Evolutionary conservation across 2,113 vertebrate genomes (phyloP), one percentile per base, ranked within the genome.

Genomic region (Pleuronectes platessa): DNA sequence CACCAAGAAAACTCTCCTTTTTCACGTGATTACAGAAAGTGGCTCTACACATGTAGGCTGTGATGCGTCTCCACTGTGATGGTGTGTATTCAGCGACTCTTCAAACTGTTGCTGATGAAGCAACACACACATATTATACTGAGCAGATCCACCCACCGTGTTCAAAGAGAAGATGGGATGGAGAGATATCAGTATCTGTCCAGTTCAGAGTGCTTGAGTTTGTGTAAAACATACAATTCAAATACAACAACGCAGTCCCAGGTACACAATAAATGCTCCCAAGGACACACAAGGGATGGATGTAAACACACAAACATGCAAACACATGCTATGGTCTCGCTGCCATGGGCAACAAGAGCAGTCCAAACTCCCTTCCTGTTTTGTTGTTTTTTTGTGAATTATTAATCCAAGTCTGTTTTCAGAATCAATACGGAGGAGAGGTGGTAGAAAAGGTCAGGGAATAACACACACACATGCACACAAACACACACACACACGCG

Each of bases 401-500:
- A 87, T 87, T 86, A 86, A 89, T 80, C 60, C 58, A 74, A 80
- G 78, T 86, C 77, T 85, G 72, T 84, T 90, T 87, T 84, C 42
- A 83, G 72, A 84, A 88, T 91, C 86, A 87, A 75, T 76, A 78
- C 49, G 37, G 68, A 78, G 66, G 71, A 76, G 73, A 84, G 71
- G 76, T 58, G 68, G 78, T 13, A 73, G 75, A 77, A 88, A 88
- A 86, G 84, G 87, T 90, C 85, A 85, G 62, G 74, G 61, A 79
- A 56, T 85, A 72, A 89, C 63, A 78, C 60, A 55, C 66, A 75
- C 73, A 63, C 58, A 60, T 47, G n/a, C 58, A 61, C 24, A 68
- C 62, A 0, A 4, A 5, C 27, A 5, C 26, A 27, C 26, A 27
- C 26, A 58, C 69, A 73, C 71, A 63, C 42, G 56, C 31, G 0